Evolutionary conservation across 2,888 invertebrate species (phyloP), one percentile per base, ranked within the genome.

Genomic region (Pogonocherus hispidulus): DNA sequence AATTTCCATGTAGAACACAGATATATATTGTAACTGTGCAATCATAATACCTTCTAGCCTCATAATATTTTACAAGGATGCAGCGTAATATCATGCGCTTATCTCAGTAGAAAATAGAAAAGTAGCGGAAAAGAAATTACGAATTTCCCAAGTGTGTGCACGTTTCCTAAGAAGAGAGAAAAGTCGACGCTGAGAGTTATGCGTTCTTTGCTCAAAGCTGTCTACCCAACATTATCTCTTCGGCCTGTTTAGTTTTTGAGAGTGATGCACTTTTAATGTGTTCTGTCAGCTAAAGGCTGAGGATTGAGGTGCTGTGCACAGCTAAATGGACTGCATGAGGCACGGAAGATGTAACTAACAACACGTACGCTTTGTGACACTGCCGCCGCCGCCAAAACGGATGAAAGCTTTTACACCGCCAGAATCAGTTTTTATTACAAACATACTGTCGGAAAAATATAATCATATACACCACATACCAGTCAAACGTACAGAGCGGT

Each of bases 251-350:
- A 82, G 83, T 83, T 83, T 81, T 79, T 78, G 79, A 82, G 82
- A 82, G 76, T 82, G 82, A 83, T 83, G 83, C 81, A 79, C 76
- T 81, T 82, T 83, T 83, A 83, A 83, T 83, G 82, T 74, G 80
- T 80, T 81, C 78, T 63, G 65, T 47, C 60, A 32, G 35, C 60
- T 22, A 46, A 32, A 35, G 19, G 60, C 37, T 4, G 41, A 46
- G 57, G 44, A 44, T 57, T 46, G 23, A 46, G 44, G n/a, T n/a
- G n/a, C n/a, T n/a, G n/a, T n/a, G n/a, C n/a, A n/a, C n/a, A n/a
- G 41, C 23, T 51, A 23, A 51, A 23, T 14, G 49, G 23, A 23
- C 49, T 14, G 49, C 1, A 11, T 51, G 14, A 14, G 8, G 8
- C 2, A 55, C 20, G 19, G 20, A 55, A 19, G 55, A n/a, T 41